phyloP scores from a whole-genome alignment of 2,113 vertebrate genomes.

The Ailuropoda melanoleuca region DNA sequence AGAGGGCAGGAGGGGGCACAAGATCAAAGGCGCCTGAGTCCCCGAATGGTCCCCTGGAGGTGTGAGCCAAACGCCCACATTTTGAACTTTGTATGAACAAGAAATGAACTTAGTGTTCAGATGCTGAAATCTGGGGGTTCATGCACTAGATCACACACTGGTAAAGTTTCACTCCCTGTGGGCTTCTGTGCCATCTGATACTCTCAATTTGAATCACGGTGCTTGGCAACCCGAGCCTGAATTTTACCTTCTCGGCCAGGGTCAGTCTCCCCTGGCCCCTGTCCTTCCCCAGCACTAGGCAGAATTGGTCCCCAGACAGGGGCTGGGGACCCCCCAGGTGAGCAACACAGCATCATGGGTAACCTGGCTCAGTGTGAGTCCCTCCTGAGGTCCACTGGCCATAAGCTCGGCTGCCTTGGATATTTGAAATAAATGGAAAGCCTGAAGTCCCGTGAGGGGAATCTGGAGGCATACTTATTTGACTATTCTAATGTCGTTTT shows the following conservation, averaged over 20 bases:
- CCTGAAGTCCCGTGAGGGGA: neutral
- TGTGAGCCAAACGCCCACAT: neutral
- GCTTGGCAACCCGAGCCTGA: neutral
- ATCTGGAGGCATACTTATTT: neutral
- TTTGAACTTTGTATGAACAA: neutral
- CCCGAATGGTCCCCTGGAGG: neutral
- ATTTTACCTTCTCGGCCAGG: neutral
- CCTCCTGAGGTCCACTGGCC: neutral
- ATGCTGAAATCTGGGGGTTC: neutral
- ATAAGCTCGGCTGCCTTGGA: neutral
- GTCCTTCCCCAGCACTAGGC: neutral
- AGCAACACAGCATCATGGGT: no score
- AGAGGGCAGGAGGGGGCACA: fast-evolving
- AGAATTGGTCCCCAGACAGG: neutral
- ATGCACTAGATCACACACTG: no score
- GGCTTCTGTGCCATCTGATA: neutral
- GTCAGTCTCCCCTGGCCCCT: neutral
- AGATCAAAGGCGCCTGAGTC: no score
- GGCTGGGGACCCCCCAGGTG: no score
- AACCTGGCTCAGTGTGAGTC: neutral
- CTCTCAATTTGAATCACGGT: neutral
- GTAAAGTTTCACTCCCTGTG: neutral
- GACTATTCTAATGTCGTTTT: neutral
- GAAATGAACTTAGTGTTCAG: neutral
- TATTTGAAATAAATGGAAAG: neutral